phyloP scores from a whole-genome alignment of 2,797 vertebrate genomes.

The Lithobates pipiens region DNA sequence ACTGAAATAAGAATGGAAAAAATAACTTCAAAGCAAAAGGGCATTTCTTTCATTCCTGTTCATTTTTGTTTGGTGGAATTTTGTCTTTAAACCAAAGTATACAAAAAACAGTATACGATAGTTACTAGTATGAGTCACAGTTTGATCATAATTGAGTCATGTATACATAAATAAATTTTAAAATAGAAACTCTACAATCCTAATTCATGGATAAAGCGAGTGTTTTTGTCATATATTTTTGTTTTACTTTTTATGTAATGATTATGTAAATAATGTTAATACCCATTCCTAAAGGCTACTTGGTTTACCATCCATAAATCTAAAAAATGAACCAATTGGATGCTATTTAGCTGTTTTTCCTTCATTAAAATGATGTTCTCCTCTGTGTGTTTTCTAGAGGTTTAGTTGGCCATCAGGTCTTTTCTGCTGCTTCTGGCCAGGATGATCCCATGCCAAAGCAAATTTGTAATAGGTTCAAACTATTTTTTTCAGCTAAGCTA shows the following conservation, averaged over 20 bases:
- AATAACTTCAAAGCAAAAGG: neutral
- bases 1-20: conserved; percentile 55
- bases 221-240: neutral
- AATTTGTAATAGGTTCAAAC: neutral
- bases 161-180: neutral
- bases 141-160: neutral
- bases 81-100: conserved; percentile 41
- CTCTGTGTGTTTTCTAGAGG: neutral
- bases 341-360: neutral
- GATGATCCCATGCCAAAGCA: neutral
- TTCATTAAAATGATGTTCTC: neutral
- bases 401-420: neutral
- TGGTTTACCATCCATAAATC: neutral
- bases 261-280: neutral
- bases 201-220: neutral
- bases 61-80: neutral
- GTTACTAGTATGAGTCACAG: neutral
- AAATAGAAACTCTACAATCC: neutral
- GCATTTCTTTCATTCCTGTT: neutral
- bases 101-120: neutral
- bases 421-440: neutral
- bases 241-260: neutral
- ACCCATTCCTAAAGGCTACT: neutral
- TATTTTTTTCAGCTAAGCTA: neutral
- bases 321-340: neutral